These are phyloP conservation scores for Cordylochernes scorpioides DNA, from an alignment of 2,888 invertebrate species.

Conservation along the genomic window DNA sequence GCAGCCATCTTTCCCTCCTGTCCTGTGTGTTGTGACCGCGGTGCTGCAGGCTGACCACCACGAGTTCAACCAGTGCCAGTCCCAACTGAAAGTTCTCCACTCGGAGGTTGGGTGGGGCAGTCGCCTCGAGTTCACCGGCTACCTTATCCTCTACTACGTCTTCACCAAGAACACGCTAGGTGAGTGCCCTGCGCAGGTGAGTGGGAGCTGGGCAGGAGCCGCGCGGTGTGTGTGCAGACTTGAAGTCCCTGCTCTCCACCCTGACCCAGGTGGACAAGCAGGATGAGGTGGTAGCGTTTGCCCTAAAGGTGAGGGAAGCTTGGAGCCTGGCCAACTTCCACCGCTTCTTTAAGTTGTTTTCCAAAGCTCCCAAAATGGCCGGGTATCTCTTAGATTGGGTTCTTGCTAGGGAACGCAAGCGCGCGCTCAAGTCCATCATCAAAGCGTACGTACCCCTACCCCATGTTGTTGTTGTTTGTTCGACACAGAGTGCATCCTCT, in stretches of 20 bases:
- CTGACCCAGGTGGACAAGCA: slow-evolving; percentile 46
- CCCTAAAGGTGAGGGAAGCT: slow-evolving; percentile 61
- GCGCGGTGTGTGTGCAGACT: too few relatives aligned
- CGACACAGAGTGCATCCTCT: too few relatives aligned
- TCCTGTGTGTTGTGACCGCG: too few relatives aligned
- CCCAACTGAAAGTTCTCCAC: slow-evolving; percentile 84
- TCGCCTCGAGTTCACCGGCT: slow-evolving; percentile 75
- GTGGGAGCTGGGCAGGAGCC: too few relatives aligned
- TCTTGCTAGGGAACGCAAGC: slow-evolving; percentile 71
- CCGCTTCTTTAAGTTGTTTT: slow-evolving; percentile 70
- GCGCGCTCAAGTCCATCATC: slow-evolving; percentile 64
- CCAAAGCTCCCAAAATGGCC: slow-evolving; percentile 70
- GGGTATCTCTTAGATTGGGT: slow-evolving; percentile 95
- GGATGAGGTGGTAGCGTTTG: slow-evolving; percentile 55
- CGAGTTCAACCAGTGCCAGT: slow-evolving; percentile 98
- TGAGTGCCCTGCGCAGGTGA: slow-evolving; percentile 29
- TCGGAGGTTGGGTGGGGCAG: slow-evolving; percentile 37
- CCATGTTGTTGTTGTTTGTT: too few relatives aligned
- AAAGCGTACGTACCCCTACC: slow-evolving; percentile 61
- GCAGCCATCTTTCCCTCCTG: too few relatives aligned
- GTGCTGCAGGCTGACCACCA: slow-evolving; percentile 66
- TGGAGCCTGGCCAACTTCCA: slow-evolving; percentile 81
- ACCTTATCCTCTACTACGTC: slow-evolving; percentile 83
- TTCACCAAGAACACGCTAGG: slow-evolving; percentile 92
- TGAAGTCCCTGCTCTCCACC: slow-evolving; percentile 63